Conservation (phyloP, 1,140 invertebrate genomes). For the Drosophila eugracilis region DNA sequence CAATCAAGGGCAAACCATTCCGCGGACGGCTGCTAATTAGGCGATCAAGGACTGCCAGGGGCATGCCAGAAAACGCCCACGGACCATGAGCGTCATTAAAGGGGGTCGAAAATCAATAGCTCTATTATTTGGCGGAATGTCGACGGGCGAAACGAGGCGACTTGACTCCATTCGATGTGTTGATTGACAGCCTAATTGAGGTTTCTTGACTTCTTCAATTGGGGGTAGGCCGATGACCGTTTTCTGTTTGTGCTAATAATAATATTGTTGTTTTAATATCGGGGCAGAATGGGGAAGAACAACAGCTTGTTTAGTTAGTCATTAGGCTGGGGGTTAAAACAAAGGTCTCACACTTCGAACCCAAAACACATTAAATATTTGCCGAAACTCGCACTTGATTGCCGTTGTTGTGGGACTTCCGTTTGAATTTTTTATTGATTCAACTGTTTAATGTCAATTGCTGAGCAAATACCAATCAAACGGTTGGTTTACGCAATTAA, state of each 20-base stretch:
- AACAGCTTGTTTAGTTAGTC: constrained; percentile 52
- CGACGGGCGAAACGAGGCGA: constrained; percentile 19
- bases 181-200: constrained; percentile 82
- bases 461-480: constrained; percentile 79
- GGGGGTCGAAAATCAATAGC: constrained; percentile 73
- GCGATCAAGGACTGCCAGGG: constrained; percentile 60
- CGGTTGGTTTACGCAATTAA: constrained; percentile 77
- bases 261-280: constrained; percentile 65
- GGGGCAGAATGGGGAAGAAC: constrained; percentile 6
- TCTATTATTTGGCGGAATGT: constrained; percentile 71
- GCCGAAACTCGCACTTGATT: constrained; percentile 62
- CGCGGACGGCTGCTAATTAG: constrained; percentile 66
- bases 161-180: constrained; percentile 41
- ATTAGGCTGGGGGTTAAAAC: constrained; percentile 30
- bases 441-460: constrained; percentile 79
- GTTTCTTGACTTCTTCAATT: constrained; percentile 66
- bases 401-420: constrained; percentile 38
- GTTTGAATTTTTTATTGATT: constrained; percentile 81
- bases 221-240: constrained; percentile 58
- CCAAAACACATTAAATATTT: constrained; percentile 68
- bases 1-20: constrained; percentile 39
- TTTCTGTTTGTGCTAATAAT: constrained; percentile 60
- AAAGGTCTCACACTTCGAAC: neutral
- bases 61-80: constrained; percentile 49
- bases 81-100: constrained; percentile 57